These are phyloP conservation scores for Pachymerium ferrugineum DNA, from an alignment of 2,888 invertebrate species.

Conservation along the genomic window DNA sequence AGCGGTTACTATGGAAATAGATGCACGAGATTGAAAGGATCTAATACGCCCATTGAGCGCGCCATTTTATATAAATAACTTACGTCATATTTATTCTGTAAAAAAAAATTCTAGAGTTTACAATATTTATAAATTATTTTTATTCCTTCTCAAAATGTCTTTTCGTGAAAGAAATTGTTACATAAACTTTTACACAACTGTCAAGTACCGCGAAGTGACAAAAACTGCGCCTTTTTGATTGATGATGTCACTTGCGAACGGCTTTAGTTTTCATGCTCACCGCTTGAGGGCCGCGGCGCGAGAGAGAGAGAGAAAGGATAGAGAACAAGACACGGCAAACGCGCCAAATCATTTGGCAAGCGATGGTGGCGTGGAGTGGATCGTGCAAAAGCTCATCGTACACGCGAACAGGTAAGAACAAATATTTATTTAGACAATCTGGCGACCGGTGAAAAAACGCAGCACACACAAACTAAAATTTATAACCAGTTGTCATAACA, in stretches of 20 bases:
- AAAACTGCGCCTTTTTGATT: not conserved
- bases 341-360: constrained; percentile 3
- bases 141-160: too few species aligned
- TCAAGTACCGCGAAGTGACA: too few species aligned
- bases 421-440: not conserved
- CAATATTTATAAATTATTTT: too few species aligned
- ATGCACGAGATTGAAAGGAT: not conserved
- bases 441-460: not conserved
- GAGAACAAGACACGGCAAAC: not conserved
- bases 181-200: too few species aligned
- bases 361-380: constrained; percentile 2
- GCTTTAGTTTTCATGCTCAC: not conserved
- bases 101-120: too few species aligned
- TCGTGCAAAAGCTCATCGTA: not conserved
- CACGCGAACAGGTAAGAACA: not conserved
- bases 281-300: not conserved
- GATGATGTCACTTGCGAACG: not conserved
- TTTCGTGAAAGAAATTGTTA: too few species aligned
- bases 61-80: not conserved
- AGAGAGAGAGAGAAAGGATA: not conserved
- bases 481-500: not conserved
- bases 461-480: not conserved
- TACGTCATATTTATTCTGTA: too few species aligned
- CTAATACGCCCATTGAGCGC: not conserved
- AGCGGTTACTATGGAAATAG: not conserved